Evolutionary conservation across 2,888 invertebrate species (phyloP), one percentile per base, ranked within the genome.

Genomic region (Cynaeus angustus): DNA sequence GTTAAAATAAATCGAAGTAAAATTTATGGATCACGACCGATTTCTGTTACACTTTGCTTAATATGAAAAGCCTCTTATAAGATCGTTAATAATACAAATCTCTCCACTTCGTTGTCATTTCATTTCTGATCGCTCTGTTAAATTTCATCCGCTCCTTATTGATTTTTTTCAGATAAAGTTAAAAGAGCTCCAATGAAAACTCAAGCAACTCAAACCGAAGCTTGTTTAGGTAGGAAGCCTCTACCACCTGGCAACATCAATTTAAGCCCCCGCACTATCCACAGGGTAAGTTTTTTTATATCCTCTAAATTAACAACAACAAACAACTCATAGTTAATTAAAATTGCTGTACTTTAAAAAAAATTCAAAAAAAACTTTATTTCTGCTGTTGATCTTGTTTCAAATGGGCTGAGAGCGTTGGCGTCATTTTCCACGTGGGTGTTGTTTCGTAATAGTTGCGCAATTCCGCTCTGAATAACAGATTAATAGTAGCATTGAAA

Each of bases 131-230:
- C 6, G n/a, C n/a, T 12, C 6, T 33, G 38, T 14, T 62, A 38
- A 14, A 37, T 53, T 55, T 9, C 59, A 21, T 43, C 13, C 43
- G 6, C 7, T 37, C 12, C 43, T 13, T 10, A 43, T 43, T 10
- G 43, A 43, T 43, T 43, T 43, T 16, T 74, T 89, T 85, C 72
- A 88, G 95, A 95, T 85, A 93, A 94, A 83, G 87, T 93, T 72
- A 95, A 95, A 82, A 90, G 94, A 80, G 90, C 92, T 37, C 91
- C 92, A 0, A 96, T 96, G 96, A 93, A 95, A 84, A 96, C 96
- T 0, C 96, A 96, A 86, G 96, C 96, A 10, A 97, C 96, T 3
- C 96, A 97, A 86, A 96, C 92, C 3, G 96, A 96, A 87, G 89
- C 91, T 26, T 90, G 90, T 81, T 86, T 91, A 80, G 91, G 91